Evolutionary conservation across 1,140 invertebrate species (phyloP).

Genomic region (Caenorhabditis brenneri): DNA sequence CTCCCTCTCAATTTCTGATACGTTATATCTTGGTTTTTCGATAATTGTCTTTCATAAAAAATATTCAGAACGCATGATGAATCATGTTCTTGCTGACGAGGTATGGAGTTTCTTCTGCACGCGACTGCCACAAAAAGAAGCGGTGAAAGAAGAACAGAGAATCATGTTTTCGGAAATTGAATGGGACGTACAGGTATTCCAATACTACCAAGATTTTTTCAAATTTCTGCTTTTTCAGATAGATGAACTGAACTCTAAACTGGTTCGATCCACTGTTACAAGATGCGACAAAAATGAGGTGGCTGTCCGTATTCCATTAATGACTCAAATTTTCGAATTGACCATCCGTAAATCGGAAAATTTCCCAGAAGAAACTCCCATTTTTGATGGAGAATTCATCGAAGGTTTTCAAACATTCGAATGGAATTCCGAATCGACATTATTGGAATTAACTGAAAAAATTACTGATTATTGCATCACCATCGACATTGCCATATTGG

Average conservation of each 20-base stretch:
- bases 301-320: background rate
- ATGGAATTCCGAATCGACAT: background rate
- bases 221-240: background rate
- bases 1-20: too few relatives aligned
- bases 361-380: background rate
- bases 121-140: background rate
- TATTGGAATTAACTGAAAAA: background rate
- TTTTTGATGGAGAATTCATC: background rate
- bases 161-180: background rate
- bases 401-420: background rate
- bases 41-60: too few relatives aligned
- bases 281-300: background rate
- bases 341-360: background rate
- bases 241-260: background rate
- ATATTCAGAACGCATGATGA: background rate
- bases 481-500: background rate
- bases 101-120: slow-evolving; percentile 2
- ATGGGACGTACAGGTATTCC: background rate
- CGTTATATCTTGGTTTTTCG: too few relatives aligned
- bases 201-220: too few relatives aligned
- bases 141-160: background rate
- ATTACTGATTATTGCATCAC: background rate
- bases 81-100: background rate
- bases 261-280: background rate
- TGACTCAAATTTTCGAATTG: slow-evolving; percentile 26